These are phyloP conservation scores for Potamarius usumacintae DNA, from an alignment of 2,113 vertebrate species.

Conservation along the genomic window DNA sequence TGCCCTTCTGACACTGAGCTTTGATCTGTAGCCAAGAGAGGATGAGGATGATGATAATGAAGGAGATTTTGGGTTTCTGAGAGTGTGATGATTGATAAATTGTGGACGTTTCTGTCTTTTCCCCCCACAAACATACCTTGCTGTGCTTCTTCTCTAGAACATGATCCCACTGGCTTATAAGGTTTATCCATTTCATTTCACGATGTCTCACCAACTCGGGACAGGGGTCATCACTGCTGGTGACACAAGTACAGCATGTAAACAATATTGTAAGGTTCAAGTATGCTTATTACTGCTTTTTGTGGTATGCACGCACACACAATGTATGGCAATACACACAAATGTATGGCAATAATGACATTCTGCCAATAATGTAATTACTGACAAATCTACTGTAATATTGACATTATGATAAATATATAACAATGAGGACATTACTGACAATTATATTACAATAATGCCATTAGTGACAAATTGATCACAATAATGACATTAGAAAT, in stretches of 20 bases:
- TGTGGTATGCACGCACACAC: too few species aligned
- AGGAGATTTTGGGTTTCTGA: background rate
- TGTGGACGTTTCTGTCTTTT: background rate
- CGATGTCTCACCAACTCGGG: constrained; percentile 81
- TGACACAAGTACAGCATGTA: background rate
- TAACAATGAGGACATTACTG: background rate
- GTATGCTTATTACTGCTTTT: background rate
- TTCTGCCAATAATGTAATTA: background rate
- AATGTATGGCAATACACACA: background rate
- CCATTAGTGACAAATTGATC: background rate
- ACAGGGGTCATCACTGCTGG: constrained; percentile 68
- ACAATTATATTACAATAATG: background rate
- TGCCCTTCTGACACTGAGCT: constrained; percentile 83
- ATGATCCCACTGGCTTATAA: constrained; percentile 81
- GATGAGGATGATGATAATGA: background rate
- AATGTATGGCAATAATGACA: background rate
- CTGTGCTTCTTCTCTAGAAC: constrained; percentile 75
- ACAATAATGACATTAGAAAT: background rate
- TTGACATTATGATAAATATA: background rate
- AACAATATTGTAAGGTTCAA: background rate
- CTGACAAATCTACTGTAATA: background rate
- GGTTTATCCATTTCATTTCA: constrained; percentile 85
- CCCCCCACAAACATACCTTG: constrained; percentile 69
- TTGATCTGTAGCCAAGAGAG: constrained; percentile 71
- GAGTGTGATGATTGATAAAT: background rate